These are phyloP conservation scores for Bhutanitis thaidina DNA, from an alignment of 2,888 invertebrate species.

Conservation along the genomic window DNA sequence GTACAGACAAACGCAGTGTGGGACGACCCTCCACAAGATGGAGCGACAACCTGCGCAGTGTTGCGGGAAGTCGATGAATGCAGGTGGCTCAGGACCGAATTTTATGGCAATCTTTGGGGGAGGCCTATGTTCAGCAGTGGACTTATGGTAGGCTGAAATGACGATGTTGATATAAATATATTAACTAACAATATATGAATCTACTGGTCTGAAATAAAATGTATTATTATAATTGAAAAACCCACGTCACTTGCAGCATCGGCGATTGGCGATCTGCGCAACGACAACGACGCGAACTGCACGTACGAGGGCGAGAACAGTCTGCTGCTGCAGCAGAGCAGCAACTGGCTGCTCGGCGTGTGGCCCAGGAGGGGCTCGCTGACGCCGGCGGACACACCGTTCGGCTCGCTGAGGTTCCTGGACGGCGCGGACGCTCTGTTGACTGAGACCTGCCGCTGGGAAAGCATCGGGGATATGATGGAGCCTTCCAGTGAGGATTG, in stretches of 20 bases:
- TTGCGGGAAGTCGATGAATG: no score
- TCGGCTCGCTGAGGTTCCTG: constrained; percentile 84
- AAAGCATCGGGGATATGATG: constrained; percentile 66
- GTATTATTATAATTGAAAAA: no score
- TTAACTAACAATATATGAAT: no score
- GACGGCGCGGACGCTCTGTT: constrained; percentile 75
- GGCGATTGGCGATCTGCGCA: constrained; percentile 86
- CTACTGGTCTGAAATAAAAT: no score
- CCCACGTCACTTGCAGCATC: constrained; percentile 73
- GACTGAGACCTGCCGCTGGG: constrained; percentile 70
- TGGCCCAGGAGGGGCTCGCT: constrained; percentile 70
- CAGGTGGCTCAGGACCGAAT: no score
- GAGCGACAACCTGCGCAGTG: no score
- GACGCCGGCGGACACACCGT: constrained; percentile 77
- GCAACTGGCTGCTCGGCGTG: constrained; percentile 88
- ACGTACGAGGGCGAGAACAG: constrained; percentile 96
- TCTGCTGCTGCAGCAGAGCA: constrained; percentile 91
- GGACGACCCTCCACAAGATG: no score
- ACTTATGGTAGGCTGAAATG: no score
- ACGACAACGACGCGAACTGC: constrained; percentile 92
- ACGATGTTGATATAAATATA: no score
- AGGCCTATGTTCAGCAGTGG: no score
- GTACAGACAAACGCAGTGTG: no score
- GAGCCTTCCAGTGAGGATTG: constrained; percentile 71
- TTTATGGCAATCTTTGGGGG: no score